Base-by-base conservation (phyloP, 2,888 invertebrate genomes). In the Kryphioiulus occultus region DNA sequence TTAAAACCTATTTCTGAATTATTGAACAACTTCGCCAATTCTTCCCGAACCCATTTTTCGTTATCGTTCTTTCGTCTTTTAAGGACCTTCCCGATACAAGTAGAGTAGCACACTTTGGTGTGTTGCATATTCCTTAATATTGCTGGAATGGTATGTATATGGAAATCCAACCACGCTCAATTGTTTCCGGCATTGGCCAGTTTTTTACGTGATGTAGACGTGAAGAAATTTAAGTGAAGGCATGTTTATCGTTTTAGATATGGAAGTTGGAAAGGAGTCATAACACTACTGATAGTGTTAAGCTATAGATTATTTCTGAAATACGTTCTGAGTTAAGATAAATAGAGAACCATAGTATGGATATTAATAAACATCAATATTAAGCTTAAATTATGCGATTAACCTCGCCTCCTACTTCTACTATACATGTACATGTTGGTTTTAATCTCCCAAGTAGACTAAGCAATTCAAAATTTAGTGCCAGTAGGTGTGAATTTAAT, bases 71-170 rank as follows among this genome's bases (percentile, higher is more conserved):
- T 78, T 26, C 78, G 15, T 30, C 78, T 78, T 12, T 2, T 78
- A 26, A 78, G 15, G 78, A 78, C 26, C 15, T 78, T 30, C 30
- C 30, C 30, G 22, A 30, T 78, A 30, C 4, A 1, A 12, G 78
- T 68, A 1, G 59, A n/a, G 59, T 68, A 22, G 59, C 53, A 30
- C 30, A 30, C 12, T 26, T 78, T 10, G 59, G 12, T 3, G 1
- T 78, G 78, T 78, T 78, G 78, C 78, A 78, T 78, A 78, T 78
- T 78, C 30, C 78, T 30, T 78, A 68, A 68, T 78, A 78, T 78
- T 78, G 26, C 30, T 78, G 78, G 4, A 78, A 78, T 78, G 78
- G 78, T 78, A 78, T 12, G 26, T 30, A 30, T 30, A 78, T 78
- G 4, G 30, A 78, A 30, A 9, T 15, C 2, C 78, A 12, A 15